Conservation (phyloP, 2,113 vertebrate genomes). For the Pseudois nayaur region DNA sequence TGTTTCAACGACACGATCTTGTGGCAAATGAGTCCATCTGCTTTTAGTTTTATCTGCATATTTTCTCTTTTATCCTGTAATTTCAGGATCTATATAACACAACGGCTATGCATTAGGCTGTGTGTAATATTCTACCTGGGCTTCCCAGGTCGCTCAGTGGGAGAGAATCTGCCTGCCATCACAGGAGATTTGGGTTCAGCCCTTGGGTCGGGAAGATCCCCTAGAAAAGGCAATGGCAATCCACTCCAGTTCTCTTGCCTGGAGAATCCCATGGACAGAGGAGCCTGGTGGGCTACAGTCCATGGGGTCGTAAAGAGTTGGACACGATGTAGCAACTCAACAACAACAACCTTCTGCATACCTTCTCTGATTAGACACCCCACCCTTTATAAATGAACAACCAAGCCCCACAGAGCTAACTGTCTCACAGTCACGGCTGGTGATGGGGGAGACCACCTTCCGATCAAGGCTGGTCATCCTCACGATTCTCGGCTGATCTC, state of each 20-base stretch:
- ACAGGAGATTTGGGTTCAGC: not conserved
- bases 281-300: not conserved
- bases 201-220: not conserved
- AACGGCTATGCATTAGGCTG: rapidly evolving
- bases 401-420: too few relatives aligned
- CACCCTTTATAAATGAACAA: not conserved
- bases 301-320: not conserved
- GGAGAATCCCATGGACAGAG: not conserved
- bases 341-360: not conserved
- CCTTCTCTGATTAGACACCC: not conserved
- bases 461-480: rapidly evolving
- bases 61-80: not conserved
- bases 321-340: not conserved
- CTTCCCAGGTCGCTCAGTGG: not conserved
- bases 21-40: not conserved
- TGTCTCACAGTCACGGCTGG: not conserved
- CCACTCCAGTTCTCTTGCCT: not conserved
- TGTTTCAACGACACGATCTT: not conserved
- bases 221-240: not conserved
- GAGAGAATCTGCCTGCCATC: not conserved
- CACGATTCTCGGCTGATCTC: rapidly evolving
- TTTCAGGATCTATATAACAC: not conserved
- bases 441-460: rapidly evolving
- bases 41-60: not conserved
- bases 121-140: not conserved